Conservation (phyloP, 2,888 invertebrate genomes). For the Andrena flavipes region DNA sequence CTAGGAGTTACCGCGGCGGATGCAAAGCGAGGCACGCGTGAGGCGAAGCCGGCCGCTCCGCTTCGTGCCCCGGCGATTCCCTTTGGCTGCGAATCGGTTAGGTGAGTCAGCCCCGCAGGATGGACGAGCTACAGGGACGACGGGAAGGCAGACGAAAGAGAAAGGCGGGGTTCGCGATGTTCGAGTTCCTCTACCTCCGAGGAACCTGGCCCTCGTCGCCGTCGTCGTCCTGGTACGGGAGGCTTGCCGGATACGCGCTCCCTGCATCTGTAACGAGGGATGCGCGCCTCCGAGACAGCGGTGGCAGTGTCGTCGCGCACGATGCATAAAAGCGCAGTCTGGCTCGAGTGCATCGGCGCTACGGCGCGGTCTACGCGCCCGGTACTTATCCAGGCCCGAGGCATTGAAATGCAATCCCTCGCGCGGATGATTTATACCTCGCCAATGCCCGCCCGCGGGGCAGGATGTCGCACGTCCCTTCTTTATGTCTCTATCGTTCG, state of each 20-base stretch:
- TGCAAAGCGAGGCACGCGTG: conserved; percentile 39
- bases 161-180: conserved; percentile 49
- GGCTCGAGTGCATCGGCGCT: conserved; percentile 37
- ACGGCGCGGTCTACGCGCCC: conserved; percentile 53
- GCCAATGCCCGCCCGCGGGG: conserved; percentile 80
- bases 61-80: conserved; percentile 48
- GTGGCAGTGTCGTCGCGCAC: conserved; percentile 66
- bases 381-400: conserved; percentile 69
- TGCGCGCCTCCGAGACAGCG: conserved; percentile 62
- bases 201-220: conserved; percentile 14
- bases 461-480: conserved; percentile 83
- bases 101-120: conserved; percentile 59
- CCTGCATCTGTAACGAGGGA: conserved; percentile 82
- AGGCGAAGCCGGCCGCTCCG: conserved; percentile 22
- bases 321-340: conserved; percentile 69
- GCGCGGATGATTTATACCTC: conserved; percentile 82
- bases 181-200: conserved; percentile 45
- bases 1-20: conserved; percentile 21
- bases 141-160: conserved; percentile 27
- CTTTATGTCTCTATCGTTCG: conserved; percentile 80
- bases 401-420: conserved; percentile 83
- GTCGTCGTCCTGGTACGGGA: conserved; percentile 53
- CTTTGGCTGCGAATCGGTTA: conserved; percentile 53
- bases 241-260: conserved; percentile 81
- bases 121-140: background rate